Evolutionary conservation across 2,113 vertebrate species (phyloP).

Genomic region (Psephotus haematonotus): DNA sequence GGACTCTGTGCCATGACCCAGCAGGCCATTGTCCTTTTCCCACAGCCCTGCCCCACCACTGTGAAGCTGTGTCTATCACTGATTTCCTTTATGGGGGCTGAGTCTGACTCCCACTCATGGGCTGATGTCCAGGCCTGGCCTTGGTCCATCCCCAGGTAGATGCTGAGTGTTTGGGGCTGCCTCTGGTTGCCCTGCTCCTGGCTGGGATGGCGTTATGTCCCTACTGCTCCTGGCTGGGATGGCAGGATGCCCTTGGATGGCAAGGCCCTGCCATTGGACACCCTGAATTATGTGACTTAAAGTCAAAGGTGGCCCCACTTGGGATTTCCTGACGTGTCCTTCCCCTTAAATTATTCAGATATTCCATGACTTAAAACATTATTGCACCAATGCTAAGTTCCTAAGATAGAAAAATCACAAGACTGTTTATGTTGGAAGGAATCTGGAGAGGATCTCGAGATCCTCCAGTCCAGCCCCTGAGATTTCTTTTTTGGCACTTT

Average conservation of each 20-base stretch:
- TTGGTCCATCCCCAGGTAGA: not conserved
- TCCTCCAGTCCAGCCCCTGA: not conserved
- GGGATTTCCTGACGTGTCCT: not conserved
- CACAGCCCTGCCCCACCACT: rapidly evolving
- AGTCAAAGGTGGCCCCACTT: rapidly evolving
- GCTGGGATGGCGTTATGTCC: not conserved
- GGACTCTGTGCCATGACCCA: not conserved
- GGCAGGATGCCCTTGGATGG: too few species aligned
- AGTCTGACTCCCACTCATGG: not conserved
- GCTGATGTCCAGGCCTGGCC: not conserved
- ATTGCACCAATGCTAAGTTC: not conserved
- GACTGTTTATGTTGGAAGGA: not conserved
- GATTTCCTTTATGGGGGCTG: not conserved
- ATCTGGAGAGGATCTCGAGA: not conserved
- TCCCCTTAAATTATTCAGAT: not conserved
- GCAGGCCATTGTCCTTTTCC: not conserved
- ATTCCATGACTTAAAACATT: not conserved
- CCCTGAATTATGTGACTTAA: not conserved
- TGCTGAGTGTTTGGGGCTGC: not conserved
- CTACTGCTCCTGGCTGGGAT: not conserved
- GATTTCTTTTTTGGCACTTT: not conserved
- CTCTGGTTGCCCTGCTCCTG: not conserved
- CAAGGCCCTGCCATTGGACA: rapidly evolving
- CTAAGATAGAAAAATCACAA: not conserved
- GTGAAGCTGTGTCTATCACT: not conserved